These are phyloP conservation scores for Dynastes tityus DNA, from an alignment of 2,888 invertebrate species.

Conservation along the genomic window DNA sequence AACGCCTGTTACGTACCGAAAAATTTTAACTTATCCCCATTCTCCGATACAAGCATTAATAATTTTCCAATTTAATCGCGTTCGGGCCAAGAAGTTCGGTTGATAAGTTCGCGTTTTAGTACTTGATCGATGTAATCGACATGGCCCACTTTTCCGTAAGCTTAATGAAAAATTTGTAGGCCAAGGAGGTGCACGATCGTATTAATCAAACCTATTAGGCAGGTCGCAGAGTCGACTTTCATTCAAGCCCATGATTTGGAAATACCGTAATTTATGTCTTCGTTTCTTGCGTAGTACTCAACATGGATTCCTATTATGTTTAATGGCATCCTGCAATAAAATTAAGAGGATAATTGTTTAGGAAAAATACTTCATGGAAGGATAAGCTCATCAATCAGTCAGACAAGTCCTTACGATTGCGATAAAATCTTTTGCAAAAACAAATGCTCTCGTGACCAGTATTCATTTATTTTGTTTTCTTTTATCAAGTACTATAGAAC, in stretches of 20 bases:
- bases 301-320: neutral
- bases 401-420: no score
- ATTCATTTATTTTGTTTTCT: no score
- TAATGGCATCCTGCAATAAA: neutral
- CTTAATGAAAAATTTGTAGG: constrained; percentile 23
- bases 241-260: constrained; percentile 13
- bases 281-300: neutral
- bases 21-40: no score
- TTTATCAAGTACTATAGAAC: no score
- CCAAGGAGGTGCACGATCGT: constrained; percentile 13
- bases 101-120: neutral
- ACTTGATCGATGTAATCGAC: constrained; percentile 23
- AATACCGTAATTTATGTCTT: constrained; percentile 20
- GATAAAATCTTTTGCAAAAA: no score
- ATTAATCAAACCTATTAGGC: constrained; percentile 31
- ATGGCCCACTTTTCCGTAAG: constrained; percentile 31
- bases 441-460: no score
- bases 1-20: no score
- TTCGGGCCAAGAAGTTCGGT: neutral
- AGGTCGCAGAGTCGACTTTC: neutral
- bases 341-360: no score
- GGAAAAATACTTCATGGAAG: no score
- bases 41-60: neutral
- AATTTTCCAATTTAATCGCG: neutral
- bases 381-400: no score